These are phyloP conservation scores for Chrysomela aeneicollis DNA, from an alignment of 2,888 invertebrate species.

Conservation along the genomic window DNA sequence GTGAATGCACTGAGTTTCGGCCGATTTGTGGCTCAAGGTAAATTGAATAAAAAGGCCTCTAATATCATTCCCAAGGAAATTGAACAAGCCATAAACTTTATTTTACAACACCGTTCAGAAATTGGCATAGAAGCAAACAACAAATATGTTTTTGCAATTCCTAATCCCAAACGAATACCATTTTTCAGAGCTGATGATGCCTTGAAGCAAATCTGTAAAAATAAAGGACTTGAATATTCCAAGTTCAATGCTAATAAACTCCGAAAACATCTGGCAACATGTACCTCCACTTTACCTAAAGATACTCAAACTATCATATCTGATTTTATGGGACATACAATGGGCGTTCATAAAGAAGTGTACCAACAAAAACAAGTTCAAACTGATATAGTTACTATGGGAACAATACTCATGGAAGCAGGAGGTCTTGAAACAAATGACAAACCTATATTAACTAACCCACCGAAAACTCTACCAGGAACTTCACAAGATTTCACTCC, in stretches of 20 bases:
- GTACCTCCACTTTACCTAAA: not conserved
- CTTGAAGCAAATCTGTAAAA: no score
- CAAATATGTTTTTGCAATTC: not conserved
- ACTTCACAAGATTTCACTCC: no score
- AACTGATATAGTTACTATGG: slow-evolving; percentile 12
- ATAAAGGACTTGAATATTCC: no score
- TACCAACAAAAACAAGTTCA: slow-evolving; percentile 9
- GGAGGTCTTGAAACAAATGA: not conserved
- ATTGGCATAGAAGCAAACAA: not conserved
- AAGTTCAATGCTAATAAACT: no score
- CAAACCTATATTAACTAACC: no score
- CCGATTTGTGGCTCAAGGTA: not conserved
- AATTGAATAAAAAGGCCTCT: slow-evolving; percentile 19
- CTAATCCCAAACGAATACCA: not conserved
- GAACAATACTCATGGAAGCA: not conserved
- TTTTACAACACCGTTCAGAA: not conserved
- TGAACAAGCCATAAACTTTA: slow-evolving; percentile 7
- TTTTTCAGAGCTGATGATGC: not conserved
- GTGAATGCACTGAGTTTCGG: not conserved
- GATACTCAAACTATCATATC: slow-evolving; percentile 6
- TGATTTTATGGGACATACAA: slow-evolving; percentile 18
- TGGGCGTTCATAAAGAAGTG: not conserved
- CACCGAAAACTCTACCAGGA: no score
- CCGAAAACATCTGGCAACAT: no score
- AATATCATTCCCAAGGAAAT: slow-evolving; percentile 8